phyloP scores from a whole-genome alignment of 2,113 vertebrate genomes.

The Pelodiscus sinensis region DNA sequence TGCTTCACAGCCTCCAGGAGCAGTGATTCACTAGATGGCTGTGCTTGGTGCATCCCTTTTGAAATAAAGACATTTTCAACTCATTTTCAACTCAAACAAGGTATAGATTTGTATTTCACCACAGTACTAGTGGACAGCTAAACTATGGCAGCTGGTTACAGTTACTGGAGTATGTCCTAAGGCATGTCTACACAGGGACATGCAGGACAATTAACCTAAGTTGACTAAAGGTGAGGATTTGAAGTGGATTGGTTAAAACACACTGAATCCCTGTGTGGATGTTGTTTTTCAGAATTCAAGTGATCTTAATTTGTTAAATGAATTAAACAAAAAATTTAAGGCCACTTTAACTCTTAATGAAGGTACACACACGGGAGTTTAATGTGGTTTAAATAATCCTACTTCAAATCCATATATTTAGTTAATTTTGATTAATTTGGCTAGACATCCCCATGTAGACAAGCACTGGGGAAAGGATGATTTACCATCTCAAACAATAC shows the following conservation, averaged over 20 bases:
- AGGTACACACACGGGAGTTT: background rate
- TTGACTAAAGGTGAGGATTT: background rate
- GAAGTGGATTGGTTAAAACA: background rate
- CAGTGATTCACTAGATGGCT: conserved; percentile 87
- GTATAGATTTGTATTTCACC: background rate
- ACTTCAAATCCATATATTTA: background rate
- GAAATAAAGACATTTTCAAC: background rate
- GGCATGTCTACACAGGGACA: background rate
- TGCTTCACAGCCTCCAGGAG: conserved; percentile 95
- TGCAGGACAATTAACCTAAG: background rate
- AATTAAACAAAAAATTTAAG: background rate
- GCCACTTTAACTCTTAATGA: background rate
- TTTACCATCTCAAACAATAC: background rate
- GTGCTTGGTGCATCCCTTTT: conserved; percentile 87
- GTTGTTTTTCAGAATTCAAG: background rate
- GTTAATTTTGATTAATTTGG: background rate
- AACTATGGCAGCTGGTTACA: background rate
- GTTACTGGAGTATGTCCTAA: background rate
- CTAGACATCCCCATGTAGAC: background rate
- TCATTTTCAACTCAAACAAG: conserved; percentile 7
- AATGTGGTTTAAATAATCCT: background rate
- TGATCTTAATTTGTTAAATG: background rate
- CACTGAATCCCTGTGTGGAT: background rate
- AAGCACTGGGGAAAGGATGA: background rate
- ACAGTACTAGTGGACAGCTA: background rate